A percentile compares a stretch with the other conserved stretches of the same genome.
Conservation (phyloP, 1,140 invertebrate species). For the Wasmannia auropunctata region DNA sequence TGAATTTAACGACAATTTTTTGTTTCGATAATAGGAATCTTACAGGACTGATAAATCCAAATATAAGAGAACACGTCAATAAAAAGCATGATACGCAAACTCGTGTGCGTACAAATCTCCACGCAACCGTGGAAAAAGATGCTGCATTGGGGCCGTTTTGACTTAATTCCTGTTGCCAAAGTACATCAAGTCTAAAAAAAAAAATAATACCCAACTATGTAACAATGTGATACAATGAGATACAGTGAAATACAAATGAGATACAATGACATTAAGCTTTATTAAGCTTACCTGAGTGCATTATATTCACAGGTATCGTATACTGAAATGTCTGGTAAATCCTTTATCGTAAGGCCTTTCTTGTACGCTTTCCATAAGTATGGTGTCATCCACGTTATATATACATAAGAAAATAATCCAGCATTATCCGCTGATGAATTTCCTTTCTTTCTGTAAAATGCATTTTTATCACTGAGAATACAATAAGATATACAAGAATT, state of each 20-base stretch:
- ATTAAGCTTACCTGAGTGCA: constrained; percentile 78
- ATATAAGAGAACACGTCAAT: constrained; percentile 85
- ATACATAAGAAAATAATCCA: constrained; percentile 83
- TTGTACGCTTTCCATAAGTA: constrained; percentile 87
- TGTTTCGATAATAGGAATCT: constrained; percentile 72
- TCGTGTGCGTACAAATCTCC: constrained; percentile 87
- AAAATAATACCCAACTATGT: constrained; percentile 1
- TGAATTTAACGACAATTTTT: background rate
- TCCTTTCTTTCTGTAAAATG: constrained; percentile 58
- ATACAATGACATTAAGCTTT: background rate
- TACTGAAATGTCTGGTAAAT: constrained; percentile 85
- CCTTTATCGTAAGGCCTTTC: constrained; percentile 81
- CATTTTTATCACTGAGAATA: background rate
- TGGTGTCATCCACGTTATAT: constrained; percentile 87
- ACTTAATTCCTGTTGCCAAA: constrained; percentile 87
- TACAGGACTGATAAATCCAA: constrained; percentile 89
- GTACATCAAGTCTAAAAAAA: constrained; percentile 82
- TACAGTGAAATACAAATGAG: no score
- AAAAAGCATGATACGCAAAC: constrained; percentile 85
- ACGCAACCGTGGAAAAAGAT: constrained; percentile 85
- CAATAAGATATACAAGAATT: no score
- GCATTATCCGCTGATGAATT: constrained; percentile 67
- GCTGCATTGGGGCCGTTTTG: constrained; percentile 87
- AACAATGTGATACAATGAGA: background rate
- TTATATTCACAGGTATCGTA: constrained; percentile 86